Conservation (phyloP, 1,140 invertebrate genomes). For the Palaemon carinicauda region DNA sequence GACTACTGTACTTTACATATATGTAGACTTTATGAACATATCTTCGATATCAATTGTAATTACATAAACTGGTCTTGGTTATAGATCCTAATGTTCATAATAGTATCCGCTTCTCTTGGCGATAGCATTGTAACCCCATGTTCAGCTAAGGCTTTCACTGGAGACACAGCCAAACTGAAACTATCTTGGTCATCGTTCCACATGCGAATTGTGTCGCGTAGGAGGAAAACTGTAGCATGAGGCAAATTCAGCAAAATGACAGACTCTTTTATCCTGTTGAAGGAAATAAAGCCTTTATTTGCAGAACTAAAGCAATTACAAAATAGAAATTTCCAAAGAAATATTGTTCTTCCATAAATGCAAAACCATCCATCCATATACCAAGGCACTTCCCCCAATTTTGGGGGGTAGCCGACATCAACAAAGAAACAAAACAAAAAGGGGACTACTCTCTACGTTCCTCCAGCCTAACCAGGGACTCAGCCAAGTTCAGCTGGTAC, state of each 20-base stretch:
- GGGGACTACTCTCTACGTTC: no score
- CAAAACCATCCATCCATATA: no score
- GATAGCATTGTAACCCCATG: conserved; percentile 72
- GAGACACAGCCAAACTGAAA: conserved; percentile 65
- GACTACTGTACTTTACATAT: no score
- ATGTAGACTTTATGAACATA: background rate
- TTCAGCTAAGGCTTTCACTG: conserved; percentile 72
- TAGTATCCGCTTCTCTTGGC: conserved; percentile 66
- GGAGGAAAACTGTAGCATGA: conserved; percentile 78
- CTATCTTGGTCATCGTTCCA: conserved; percentile 58
- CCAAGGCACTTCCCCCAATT: no score
- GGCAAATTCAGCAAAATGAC: conserved; percentile 79
- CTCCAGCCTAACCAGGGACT: no score
- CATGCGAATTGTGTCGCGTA: conserved; percentile 73
- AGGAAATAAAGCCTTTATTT: conserved; percentile 54
- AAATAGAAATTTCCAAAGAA: no score
- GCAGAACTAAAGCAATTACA: background rate
- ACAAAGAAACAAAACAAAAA: no score
- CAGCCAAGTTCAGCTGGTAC: no score
- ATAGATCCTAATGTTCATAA: conserved; percentile 37
- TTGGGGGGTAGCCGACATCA: no score
- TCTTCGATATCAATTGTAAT: background rate
- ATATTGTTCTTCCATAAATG: no score
- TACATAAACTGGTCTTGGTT: background rate
- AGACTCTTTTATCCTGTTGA: conserved; percentile 79